phyloP scores from a whole-genome alignment of 2,888 invertebrate species.

The Drosophila anomelani region DNA sequence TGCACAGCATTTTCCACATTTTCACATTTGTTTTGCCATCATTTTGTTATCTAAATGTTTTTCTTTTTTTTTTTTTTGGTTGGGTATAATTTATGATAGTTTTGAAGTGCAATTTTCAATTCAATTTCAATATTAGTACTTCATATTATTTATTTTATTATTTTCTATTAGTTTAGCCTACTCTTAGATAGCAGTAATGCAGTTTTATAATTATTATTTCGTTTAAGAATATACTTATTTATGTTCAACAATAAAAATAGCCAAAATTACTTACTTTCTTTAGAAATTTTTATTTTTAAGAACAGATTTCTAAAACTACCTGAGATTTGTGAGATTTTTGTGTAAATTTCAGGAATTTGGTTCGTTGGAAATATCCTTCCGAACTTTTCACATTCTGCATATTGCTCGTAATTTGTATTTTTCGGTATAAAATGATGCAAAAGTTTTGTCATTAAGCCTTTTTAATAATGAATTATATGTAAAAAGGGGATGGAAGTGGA shows the following conservation, averaged over 20 bases:
- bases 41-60: conserved; percentile 21
- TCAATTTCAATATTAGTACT: too few species aligned
- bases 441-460: conserved; percentile 77
- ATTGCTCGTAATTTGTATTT: conserved; percentile 36
- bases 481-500: conserved; percentile 4
- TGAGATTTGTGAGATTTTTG: not conserved
- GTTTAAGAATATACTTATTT: not conserved
- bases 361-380: not conserved
- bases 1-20: conserved; percentile 36
- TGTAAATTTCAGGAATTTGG: not conserved
- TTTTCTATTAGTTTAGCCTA: too few species aligned
- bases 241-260: not conserved
- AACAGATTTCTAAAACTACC: not conserved
- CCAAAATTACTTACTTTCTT: not conserved
- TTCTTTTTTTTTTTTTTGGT: not conserved
- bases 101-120: not conserved
- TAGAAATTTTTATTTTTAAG: not conserved
- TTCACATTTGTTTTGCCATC: conserved; percentile 9
- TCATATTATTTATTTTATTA: too few species aligned
- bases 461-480: conserved; percentile 74
- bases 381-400: conserved; percentile 5
- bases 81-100: not conserved
- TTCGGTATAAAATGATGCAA: conserved; percentile 58
- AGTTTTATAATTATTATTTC: too few species aligned
- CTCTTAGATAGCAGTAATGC: too few species aligned